phyloP scores from a whole-genome alignment of 2,888 invertebrate genomes.

The Fragum whitleyi region DNA sequence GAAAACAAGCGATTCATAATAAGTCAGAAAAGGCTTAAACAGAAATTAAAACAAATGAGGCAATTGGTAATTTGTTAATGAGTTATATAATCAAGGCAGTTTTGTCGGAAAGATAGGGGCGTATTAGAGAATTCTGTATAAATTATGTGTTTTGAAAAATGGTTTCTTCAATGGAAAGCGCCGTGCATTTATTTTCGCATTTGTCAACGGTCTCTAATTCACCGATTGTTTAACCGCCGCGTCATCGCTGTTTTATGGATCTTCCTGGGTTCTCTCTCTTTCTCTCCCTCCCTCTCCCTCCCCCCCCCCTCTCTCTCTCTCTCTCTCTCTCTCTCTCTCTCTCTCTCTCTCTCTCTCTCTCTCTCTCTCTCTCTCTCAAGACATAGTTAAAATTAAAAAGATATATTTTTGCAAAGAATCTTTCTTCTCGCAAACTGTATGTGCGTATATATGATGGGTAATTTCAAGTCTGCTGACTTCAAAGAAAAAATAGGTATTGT shows the following conservation, averaged over 20 bases:
- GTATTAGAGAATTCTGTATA: slow-evolving; percentile 22
- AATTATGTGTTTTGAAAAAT: slow-evolving; percentile 27
- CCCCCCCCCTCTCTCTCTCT: too few relatives aligned
- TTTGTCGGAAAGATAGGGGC: slow-evolving; percentile 25
- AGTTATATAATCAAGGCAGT: slow-evolving; percentile 19
- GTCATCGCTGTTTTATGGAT: neutral
- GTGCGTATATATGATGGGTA: too few relatives aligned
- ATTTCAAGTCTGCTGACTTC: too few relatives aligned
- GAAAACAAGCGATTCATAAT: neutral
- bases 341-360: too few relatives aligned
- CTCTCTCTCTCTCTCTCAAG: too few relatives aligned
- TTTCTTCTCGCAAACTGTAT: too few relatives aligned
- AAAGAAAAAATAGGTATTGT: too few relatives aligned
- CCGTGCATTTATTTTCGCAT: slow-evolving; percentile 27
- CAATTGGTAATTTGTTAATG: slow-evolving; percentile 28
- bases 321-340: too few relatives aligned
- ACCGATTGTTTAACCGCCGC: slow-evolving; percentile 19
- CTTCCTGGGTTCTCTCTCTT: too few relatives aligned
- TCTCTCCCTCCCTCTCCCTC: too few relatives aligned
- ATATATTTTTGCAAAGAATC: too few relatives aligned
- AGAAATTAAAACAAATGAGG: slow-evolving; percentile 18
- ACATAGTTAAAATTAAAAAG: too few relatives aligned
- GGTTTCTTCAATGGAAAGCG: slow-evolving; percentile 23
- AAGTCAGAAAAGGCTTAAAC: neutral
- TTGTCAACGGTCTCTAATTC: slow-evolving; percentile 22